These are phyloP conservation scores for Coptodon rendalli DNA, from an alignment of 2,113 vertebrate genomes.

Conservation along the genomic window DNA sequence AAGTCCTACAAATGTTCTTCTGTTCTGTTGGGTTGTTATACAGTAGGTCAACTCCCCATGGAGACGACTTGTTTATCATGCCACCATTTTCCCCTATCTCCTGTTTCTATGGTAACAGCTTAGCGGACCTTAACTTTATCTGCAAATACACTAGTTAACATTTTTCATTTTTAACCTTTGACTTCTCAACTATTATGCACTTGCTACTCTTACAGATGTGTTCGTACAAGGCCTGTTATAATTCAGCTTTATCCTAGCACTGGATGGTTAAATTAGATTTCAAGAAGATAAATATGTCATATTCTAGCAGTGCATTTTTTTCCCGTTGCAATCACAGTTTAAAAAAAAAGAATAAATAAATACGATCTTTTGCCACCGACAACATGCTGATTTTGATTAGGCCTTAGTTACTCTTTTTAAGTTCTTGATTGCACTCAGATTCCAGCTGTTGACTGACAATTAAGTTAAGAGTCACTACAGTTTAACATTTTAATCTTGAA, in stretches of 20 bases:
- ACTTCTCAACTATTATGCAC: not conserved
- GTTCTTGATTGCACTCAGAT: not conserved
- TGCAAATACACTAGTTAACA: not conserved
- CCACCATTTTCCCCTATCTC: not conserved
- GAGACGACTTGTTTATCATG: not conserved
- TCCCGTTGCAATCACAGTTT: not conserved
- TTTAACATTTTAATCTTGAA: not conserved
- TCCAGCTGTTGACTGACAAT: not conserved
- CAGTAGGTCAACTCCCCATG: not conserved
- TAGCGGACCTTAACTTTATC: not conserved
- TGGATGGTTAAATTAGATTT: not conserved
- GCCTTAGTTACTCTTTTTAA: not conserved
- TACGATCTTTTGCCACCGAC: not conserved
- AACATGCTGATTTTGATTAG: not conserved
- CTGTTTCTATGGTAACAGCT: conserved; percentile 22
- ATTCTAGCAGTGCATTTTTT: not conserved
- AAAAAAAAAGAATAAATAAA: fast-evolving
- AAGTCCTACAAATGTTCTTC: not conserved
- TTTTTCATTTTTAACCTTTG: not conserved
- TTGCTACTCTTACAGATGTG: not conserved
- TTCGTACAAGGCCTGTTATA: not conserved
- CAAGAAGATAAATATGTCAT: not conserved
- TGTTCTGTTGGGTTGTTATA: not conserved
- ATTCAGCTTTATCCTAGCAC: not conserved
- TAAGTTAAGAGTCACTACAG: not conserved